Conservation (phyloP, 2,797 vertebrate genomes). For the Chelon auratus region DNA sequence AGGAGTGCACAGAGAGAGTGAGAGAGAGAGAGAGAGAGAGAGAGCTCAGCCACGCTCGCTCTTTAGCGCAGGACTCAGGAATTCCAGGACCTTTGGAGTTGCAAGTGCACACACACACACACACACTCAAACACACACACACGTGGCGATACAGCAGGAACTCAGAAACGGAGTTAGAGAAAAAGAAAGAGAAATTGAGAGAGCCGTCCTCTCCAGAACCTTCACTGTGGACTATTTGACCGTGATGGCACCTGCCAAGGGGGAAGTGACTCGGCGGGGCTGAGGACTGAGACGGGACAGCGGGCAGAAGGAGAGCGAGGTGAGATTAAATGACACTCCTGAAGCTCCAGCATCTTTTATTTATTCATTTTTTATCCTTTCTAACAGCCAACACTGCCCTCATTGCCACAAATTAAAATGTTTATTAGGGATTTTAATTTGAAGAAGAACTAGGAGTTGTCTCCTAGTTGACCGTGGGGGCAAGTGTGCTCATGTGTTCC, state of each 20-base stretch:
- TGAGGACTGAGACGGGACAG: slow-evolving; percentile 52
- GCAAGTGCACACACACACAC: slow-evolving; percentile 35
- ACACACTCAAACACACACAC: slow-evolving; percentile 42
- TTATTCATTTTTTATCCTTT: slow-evolving; percentile 24
- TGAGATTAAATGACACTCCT: slow-evolving; percentile 58
- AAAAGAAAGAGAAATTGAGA: slow-evolving; percentile 37
- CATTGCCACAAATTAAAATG: not conserved
- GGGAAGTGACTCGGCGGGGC: slow-evolving; percentile 63
- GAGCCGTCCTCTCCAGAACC: slow-evolving; percentile 53
- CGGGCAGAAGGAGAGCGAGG: slow-evolving; percentile 67
- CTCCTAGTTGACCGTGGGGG: not conserved
- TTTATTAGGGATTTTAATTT: not conserved
- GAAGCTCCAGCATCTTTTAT: slow-evolving; percentile 3
- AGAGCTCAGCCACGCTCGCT: slow-evolving; percentile 64
- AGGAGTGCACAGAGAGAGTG: slow-evolving; percentile 58
- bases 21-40: slow-evolving; percentile 50
- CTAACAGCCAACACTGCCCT: not conserved
- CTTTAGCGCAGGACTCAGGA: slow-evolving; percentile 76
- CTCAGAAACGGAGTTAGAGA: slow-evolving; percentile 37
- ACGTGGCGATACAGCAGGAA: slow-evolving; percentile 46
- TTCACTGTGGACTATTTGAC: slow-evolving; percentile 80
- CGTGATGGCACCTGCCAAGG: slow-evolving; percentile 85
- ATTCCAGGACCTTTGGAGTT: slow-evolving; percentile 80
- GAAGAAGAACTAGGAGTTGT: slow-evolving; percentile 24
- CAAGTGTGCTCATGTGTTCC: not conserved